Base-by-base conservation (phyloP, 2,888 invertebrate species). In the Phania funesta region DNA sequence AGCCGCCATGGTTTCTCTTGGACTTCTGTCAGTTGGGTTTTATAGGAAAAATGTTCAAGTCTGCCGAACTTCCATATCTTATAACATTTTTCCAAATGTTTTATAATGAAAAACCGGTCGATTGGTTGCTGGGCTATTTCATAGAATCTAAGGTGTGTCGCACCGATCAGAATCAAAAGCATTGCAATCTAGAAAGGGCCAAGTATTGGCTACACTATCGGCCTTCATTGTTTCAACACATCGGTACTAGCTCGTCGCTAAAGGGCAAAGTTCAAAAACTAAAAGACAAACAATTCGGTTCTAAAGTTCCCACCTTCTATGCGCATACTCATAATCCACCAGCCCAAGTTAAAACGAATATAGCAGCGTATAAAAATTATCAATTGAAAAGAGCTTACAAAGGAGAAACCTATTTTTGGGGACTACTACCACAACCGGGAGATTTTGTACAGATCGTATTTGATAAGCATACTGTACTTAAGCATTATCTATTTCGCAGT, bases 191-290 rank as follows among this genome's bases (percentile, higher is more conserved):
- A 86, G 95, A 94, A 65, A 96, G 96, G 89, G 93, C 94, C 9
- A 93, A 93, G 86, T 93, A 97, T 79, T 96, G 97, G 93, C 93
- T 97, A 7, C 96, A 96, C 87, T 97, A 95, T 89, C 96, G 96
- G 85, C 96, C 96, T 0, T 97, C 98, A 0, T 92, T 99, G 1
- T 99, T 99, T 89, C 98, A 98, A 91, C 99, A 99, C 88, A 96
- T 98, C 81, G 99, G 99, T 3, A 94, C 96, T 20, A 97, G 97
- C 88, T 99, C 99, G 0, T 99, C 99, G 0, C 92, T 99, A 0
- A 96, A 95, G 90, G 99, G 99, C 75, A 99, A 99, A 93, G 96
- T 98, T 68, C 99, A 99, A 89, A 98, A 97, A 91, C 92, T 99
- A 0, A 97, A 98, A 96, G 97, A 98, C 89, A 94, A 95, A 86